Evolutionary conservation across 2,888 invertebrate genomes (phyloP).

Genomic region (Mimachlamys varia): DNA sequence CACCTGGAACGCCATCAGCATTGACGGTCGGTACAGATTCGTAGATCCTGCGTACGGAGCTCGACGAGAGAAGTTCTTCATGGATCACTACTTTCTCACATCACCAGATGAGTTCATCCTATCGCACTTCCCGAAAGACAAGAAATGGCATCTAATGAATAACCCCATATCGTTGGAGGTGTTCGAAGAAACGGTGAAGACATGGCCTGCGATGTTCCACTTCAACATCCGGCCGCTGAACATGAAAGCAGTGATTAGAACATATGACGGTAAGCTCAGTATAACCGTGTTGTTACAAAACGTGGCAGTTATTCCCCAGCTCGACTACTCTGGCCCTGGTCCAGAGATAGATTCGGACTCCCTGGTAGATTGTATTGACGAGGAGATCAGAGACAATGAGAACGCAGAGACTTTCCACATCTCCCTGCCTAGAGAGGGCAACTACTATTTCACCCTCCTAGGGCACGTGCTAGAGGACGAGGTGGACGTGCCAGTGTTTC

Average conservation of each 20-base stretch:
- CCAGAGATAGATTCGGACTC: slow-evolving; percentile 65
- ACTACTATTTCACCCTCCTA: slow-evolving; percentile 71
- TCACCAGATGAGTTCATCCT: slow-evolving; percentile 70
- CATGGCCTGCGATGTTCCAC: slow-evolving; percentile 75
- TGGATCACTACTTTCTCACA: slow-evolving; percentile 72
- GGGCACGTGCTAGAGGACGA: slow-evolving; percentile 73
- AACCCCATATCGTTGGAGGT: slow-evolving; percentile 63
- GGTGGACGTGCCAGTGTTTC: slow-evolving; percentile 71
- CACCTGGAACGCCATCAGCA: slow-evolving; percentile 70
- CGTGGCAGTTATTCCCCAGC: slow-evolving; percentile 72
- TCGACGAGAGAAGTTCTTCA: slow-evolving; percentile 67
- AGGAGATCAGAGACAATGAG: slow-evolving; percentile 71
- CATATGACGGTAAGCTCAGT: slow-evolving; percentile 72
- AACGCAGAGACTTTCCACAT: slow-evolving; percentile 74
- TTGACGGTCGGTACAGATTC: slow-evolving; percentile 69
- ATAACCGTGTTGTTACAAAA: slow-evolving; percentile 70
- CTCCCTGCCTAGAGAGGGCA: slow-evolving; percentile 72
- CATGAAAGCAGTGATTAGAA: slow-evolving; percentile 70
- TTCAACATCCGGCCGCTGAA: slow-evolving; percentile 73
- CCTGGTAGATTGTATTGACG: slow-evolving; percentile 70
- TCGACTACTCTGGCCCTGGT: slow-evolving; percentile 72
- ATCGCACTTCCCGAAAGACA: slow-evolving; percentile 73
- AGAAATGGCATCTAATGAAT: slow-evolving; percentile 70
- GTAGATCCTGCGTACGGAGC: slow-evolving; percentile 69
- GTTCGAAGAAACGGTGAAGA: slow-evolving; percentile 70